Evolutionary conservation across 1,140 invertebrate genomes (phyloP), one percentile per base, ranked within the genome.

Genomic region (Drosophila yakuba): DNA sequence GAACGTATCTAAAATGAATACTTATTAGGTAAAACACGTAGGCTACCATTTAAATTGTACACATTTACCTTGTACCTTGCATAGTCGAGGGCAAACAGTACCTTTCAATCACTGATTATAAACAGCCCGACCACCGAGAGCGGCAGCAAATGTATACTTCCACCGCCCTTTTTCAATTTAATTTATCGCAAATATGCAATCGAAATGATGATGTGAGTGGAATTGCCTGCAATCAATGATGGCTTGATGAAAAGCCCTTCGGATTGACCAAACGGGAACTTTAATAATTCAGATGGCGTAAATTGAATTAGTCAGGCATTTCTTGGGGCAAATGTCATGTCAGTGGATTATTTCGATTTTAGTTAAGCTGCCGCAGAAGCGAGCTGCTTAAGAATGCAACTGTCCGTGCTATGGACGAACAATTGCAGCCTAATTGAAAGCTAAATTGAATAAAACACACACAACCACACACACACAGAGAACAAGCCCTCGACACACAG

Each of bases 141-240:
- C 56, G 39, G 51, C 77, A 61, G 79, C 63, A 74, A 73, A 73
- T 80, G 20, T 39, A 12, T 39, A 78, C 78, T 61, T 69, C 64
- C 63, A 57, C 52, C 51, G 58, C 67, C 75, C 57, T 83, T 85
- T 83, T 88, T 52, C 86, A 90, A 91, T 90, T 90, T 90, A 86
- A 90, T 90, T 90, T 83, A 90, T 83, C 64, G 88, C 86, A 90
- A 86, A 90, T 90, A 86, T 88, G 90, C 86, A 90, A 90, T 90
- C 86, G 82, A 82, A 82, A 90, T 90, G 84, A 90, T 90, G 86
- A 90, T 76, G 83, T 68, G 56, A 81, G 64, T 80, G 69, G 67
- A 80, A 90, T 83, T 78, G 66, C 59, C 60, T 77, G 56, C 63
- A 68, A 59, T 60, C 59, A 52, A 62, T 67, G 47, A 54, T 32